phyloP scores from a whole-genome alignment of 2,888 invertebrate species.

The Tipula unca region DNA sequence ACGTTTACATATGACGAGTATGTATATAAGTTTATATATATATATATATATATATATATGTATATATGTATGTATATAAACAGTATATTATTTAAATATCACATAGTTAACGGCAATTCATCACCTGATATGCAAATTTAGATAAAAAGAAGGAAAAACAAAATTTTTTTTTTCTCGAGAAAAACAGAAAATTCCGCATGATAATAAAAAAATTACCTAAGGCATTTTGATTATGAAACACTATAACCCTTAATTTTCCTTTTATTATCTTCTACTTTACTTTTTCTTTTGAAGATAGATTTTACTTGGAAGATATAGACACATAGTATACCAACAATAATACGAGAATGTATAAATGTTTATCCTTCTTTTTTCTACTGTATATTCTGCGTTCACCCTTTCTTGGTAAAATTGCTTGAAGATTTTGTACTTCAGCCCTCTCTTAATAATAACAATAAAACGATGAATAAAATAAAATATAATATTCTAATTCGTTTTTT shows the following conservation, averaged over 20 bases:
- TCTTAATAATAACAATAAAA: neutral
- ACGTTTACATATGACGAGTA: neutral
- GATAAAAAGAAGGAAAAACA: neutral
- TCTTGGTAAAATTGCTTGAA: neutral
- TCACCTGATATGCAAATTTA: neutral
- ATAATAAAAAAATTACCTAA: neutral
- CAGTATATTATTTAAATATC: slow-evolving; percentile 8
- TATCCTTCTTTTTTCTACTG: neutral
- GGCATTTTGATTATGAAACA: neutral
- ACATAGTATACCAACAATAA: neutral
- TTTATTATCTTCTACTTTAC: neutral
- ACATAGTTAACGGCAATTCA: slow-evolving; percentile 4
- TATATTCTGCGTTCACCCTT: neutral
- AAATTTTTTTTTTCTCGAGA: neutral
- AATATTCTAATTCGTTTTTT: neutral
- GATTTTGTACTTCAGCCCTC: neutral
- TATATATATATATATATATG: neutral
- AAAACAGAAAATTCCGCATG: neutral
- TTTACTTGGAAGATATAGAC: neutral
- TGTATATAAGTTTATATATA: neutral
- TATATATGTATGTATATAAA: neutral
- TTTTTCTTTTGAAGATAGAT: neutral
- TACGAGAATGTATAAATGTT: neutral
- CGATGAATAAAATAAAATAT: neutral
- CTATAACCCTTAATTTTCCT: slow-evolving; percentile 4